Evolutionary conservation across 2,888 invertebrate genomes (phyloP).

Genomic region (Pseudococcus longispinus): DNA sequence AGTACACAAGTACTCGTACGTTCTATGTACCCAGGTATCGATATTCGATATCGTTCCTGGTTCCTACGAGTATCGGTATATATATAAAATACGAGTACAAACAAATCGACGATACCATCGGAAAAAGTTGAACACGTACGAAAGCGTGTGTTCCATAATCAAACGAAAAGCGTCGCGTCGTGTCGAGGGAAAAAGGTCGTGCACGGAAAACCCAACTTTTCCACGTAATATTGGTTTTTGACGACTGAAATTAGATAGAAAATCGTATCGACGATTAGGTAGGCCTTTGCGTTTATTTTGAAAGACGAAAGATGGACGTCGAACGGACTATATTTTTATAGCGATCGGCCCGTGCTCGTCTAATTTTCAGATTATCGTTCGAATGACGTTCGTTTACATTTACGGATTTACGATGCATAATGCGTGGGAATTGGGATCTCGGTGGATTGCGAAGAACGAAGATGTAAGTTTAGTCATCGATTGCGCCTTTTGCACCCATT

Average conservation of each 20-base stretch:
- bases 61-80: too few species aligned
- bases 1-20: not conserved
- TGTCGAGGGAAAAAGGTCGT: not conserved
- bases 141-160: not conserved
- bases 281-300: too few species aligned
- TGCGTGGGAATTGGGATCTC: too few species aligned
- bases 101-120: not conserved
- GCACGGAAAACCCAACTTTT: not conserved
- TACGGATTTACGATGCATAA: too few species aligned
- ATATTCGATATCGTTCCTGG: not conserved
- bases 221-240: not conserved
- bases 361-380: too few species aligned
- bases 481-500: not conserved
- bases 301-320: too few species aligned
- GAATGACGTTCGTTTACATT: too few species aligned
- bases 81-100: not conserved
- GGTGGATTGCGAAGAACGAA: too few species aligned
- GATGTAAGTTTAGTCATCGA: not conserved
- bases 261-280: not conserved
- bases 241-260: not conserved
- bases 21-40: not conserved
- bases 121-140: not conserved
- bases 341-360: too few species aligned
- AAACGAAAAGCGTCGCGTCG: not conserved
- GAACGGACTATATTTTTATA: too few species aligned